A percentile compares a stretch with the other conserved stretches of the same genome.
These are phyloP conservation scores for Phoxinus phoxinus DNA, from an alignment of 2,113 vertebrate species.

Conservation along the genomic window DNA sequence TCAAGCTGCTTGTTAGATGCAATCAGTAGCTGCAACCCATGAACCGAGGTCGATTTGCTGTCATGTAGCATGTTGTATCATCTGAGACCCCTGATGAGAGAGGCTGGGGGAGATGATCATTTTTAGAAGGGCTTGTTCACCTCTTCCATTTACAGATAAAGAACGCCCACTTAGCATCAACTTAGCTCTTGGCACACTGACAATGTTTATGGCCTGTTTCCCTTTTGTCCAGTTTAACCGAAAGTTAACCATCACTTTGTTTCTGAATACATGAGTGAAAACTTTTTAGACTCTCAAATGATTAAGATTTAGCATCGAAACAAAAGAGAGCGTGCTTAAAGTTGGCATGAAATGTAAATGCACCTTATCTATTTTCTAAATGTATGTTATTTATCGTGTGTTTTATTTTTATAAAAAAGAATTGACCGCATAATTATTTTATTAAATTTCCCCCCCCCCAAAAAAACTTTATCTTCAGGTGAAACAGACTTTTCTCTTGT, in stretches of 20 bases:
- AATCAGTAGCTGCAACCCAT: slow-evolving; percentile 4
- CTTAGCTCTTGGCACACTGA: neutral
- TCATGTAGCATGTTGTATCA: slow-evolving; percentile 22
- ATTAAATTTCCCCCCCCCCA: too few relatives aligned
- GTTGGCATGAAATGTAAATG: too few relatives aligned
- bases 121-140: neutral
- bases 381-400: too few relatives aligned
- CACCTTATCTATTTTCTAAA: too few relatives aligned
- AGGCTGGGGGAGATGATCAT: neutral
- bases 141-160: neutral
- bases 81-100: slow-evolving; percentile 2
- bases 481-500: too few relatives aligned
- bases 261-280: neutral
- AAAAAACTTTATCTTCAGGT: too few relatives aligned
- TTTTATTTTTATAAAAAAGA: too few relatives aligned
- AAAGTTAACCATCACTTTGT: neutral
- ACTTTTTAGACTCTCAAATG: neutral
- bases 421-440: too few relatives aligned
- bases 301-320: slow-evolving; percentile 8
- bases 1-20: slow-evolving; percentile 28
- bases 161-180: neutral
- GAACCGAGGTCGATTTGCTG: slow-evolving; percentile 17
- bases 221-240: neutral
- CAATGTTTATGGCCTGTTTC: neutral
- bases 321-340: too few relatives aligned